Percentiles rank a stretch among this genome's conserved stretches.
Conservation (phyloP, 2,113 vertebrate species). For the Ciconia stormi region DNA sequence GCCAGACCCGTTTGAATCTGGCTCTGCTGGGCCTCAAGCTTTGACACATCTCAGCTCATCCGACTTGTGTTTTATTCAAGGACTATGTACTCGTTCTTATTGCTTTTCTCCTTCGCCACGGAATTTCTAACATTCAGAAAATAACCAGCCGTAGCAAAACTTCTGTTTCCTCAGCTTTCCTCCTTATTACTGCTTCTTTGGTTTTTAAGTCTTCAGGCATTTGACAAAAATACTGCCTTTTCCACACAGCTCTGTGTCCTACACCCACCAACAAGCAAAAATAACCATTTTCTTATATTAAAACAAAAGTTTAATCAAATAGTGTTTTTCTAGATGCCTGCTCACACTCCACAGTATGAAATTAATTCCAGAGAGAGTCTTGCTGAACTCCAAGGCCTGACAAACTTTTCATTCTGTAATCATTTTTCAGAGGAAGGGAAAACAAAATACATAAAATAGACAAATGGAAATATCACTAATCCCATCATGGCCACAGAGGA, state of each 20-base stretch:
- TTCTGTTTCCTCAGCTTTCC: background rate
- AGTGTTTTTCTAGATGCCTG: background rate
- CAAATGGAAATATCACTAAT: slow-evolving; percentile 69
- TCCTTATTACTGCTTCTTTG: background rate
- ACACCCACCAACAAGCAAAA: background rate
- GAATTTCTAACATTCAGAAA: background rate
- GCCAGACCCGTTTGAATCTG: background rate
- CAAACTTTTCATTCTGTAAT: slow-evolving; percentile 54
- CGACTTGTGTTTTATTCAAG: background rate
- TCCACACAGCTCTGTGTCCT: background rate
- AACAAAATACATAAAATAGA: slow-evolving; percentile 62
- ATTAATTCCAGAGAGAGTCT: slow-evolving; percentile 31
- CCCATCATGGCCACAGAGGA: slow-evolving; percentile 28
- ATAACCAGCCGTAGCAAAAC: background rate
- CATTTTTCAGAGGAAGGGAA: slow-evolving; percentile 59
- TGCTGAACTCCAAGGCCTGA: slow-evolving; percentile 48
- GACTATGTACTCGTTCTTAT: background rate
- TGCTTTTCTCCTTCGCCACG: background rate
- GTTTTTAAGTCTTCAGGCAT: background rate
- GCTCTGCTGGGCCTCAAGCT: background rate
- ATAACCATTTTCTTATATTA: background rate
- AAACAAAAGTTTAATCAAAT: slow-evolving; percentile 27
- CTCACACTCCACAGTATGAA: background rate
- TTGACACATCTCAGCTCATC: background rate
- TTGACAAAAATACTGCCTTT: background rate